Evolutionary conservation across 1,140 invertebrate genomes (phyloP).

Genomic region (Pseudomyrmex sp.): DNA sequence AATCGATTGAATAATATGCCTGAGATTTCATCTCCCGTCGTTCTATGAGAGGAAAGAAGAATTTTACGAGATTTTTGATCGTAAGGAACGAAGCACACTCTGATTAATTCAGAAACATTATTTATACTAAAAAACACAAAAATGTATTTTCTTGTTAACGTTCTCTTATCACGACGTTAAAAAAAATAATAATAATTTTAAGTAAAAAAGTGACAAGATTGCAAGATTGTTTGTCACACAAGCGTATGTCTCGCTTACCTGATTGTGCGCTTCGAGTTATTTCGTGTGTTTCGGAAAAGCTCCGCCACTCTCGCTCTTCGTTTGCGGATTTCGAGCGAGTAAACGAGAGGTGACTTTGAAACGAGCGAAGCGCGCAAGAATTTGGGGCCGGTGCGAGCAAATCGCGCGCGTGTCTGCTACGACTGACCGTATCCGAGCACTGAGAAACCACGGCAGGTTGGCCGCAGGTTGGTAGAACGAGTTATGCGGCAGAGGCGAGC

Average conservation of each 20-base stretch:
- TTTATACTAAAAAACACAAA: slow-evolving; percentile 7
- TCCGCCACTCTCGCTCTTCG: background rate
- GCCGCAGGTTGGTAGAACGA: slow-evolving; percentile 64
- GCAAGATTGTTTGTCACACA: background rate
- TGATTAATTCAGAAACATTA: background rate
- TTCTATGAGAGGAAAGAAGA: slow-evolving; percentile 55
- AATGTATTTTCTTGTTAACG: background rate
- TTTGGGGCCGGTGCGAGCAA: slow-evolving; percentile 49
- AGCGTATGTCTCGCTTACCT: slow-evolving; percentile 15
- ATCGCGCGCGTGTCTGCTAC: slow-evolving; percentile 70
- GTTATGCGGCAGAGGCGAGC: slow-evolving; percentile 64
- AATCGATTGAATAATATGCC: slow-evolving; percentile 82
- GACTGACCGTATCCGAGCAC: slow-evolving; percentile 70
- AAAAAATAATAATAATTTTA: no score
- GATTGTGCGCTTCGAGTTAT: background rate
- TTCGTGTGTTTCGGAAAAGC: background rate
- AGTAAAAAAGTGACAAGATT: no score
- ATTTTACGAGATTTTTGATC: slow-evolving; percentile 79
- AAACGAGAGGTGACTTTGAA: background rate
- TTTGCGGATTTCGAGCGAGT: background rate
- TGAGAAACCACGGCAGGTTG: slow-evolving; percentile 65
- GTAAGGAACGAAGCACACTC: background rate
- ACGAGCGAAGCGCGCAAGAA: slow-evolving; percentile 18
- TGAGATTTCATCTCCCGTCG: slow-evolving; percentile 80
- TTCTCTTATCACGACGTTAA: background rate